phyloP scores from a whole-genome alignment of 2,797 vertebrate species.

The Acestrorhynchus altus region DNA sequence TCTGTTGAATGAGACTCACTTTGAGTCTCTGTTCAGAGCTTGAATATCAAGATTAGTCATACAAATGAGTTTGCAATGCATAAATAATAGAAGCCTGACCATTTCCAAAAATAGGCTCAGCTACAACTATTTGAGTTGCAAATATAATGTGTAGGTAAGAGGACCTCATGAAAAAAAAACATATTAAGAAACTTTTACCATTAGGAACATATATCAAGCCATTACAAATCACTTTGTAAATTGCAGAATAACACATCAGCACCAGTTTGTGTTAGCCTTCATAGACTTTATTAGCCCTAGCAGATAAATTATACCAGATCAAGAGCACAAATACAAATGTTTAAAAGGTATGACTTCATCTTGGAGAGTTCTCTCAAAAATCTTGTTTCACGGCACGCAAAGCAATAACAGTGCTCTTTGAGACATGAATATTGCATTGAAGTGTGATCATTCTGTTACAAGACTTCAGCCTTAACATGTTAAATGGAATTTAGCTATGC shows the following conservation, averaged over 20 bases:
- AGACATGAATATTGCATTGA: slow-evolving; percentile 24
- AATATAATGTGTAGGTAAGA: slow-evolving; percentile 23
- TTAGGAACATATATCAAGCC: not conserved
- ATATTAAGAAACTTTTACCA: slow-evolving; percentile 32
- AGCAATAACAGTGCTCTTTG: slow-evolving; percentile 8
- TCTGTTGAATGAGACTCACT: no score
- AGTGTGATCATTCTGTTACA: slow-evolving; percentile 1
- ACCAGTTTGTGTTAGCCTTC: not conserved
- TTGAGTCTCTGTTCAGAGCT: slow-evolving; percentile 39
- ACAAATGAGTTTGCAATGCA: slow-evolving; percentile 39
- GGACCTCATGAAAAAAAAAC: slow-evolving; percentile 28
- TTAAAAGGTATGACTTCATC: slow-evolving; percentile 8
- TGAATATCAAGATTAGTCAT: slow-evolving; percentile 35
- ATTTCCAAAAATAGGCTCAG: slow-evolving; percentile 36
- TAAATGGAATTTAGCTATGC: slow-evolving; percentile 12
- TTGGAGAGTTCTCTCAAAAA: not conserved
- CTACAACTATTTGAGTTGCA: slow-evolving; percentile 31
- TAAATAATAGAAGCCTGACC: slow-evolving; percentile 39
- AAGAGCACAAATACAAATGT: not conserved
- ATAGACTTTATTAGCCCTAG: not conserved
- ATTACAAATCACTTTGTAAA: slow-evolving; percentile 37
- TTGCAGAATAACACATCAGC: not conserved
- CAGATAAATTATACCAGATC: not conserved
- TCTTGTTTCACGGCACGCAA: not conserved
- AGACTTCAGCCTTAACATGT: slow-evolving; percentile 9